Percentiles rank a stretch among this genome's conserved stretches.
These are phyloP conservation scores for Brenthis hecate DNA, from an alignment of 2,888 invertebrate species.

Conservation along the genomic window DNA sequence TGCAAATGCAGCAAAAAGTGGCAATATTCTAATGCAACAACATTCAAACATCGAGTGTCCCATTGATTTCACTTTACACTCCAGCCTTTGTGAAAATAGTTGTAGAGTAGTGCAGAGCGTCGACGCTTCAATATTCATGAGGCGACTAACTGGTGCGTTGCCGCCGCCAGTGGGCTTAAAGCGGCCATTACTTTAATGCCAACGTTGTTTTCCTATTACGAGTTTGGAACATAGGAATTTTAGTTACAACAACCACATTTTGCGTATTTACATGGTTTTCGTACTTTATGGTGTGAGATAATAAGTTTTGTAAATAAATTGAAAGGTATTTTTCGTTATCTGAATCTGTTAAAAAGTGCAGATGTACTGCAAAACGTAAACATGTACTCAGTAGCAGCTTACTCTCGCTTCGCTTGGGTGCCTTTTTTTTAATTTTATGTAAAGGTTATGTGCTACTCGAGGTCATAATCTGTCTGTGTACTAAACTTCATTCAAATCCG, in stretches of 20 bases:
- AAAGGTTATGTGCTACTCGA: too few relatives aligned
- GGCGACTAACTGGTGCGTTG: slow-evolving; percentile 55
- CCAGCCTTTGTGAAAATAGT: slow-evolving; percentile 61
- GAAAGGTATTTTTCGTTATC: neutral
- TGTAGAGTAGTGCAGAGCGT: slow-evolving; percentile 44
- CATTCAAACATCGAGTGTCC: slow-evolving; percentile 26
- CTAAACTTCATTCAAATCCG: too few relatives aligned
- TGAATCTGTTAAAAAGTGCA: neutral
- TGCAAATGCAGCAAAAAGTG: neutral
- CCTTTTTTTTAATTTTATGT: too few relatives aligned
- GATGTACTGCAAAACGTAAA: neutral
- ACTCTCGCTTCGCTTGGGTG: too few relatives aligned
- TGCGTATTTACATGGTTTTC: slow-evolving; percentile 30
- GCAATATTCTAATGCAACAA: slow-evolving; percentile 20
- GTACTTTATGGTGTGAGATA: slow-evolving; percentile 2
- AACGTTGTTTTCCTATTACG: slow-evolving; percentile 48
- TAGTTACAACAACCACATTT: slow-evolving; percentile 16
- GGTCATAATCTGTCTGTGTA: too few relatives aligned
- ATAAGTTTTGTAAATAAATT: neutral
- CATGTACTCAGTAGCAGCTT: too few relatives aligned
- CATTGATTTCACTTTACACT: slow-evolving; percentile 62
- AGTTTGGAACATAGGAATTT: slow-evolving; percentile 27
- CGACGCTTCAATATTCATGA: slow-evolving; percentile 73
- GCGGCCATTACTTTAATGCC: slow-evolving; percentile 59
- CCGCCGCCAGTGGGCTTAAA: slow-evolving; percentile 60